These are phyloP conservation scores for Aleadryas rufinucha DNA, from an alignment of 2,113 vertebrate species.

Conservation along the genomic window DNA sequence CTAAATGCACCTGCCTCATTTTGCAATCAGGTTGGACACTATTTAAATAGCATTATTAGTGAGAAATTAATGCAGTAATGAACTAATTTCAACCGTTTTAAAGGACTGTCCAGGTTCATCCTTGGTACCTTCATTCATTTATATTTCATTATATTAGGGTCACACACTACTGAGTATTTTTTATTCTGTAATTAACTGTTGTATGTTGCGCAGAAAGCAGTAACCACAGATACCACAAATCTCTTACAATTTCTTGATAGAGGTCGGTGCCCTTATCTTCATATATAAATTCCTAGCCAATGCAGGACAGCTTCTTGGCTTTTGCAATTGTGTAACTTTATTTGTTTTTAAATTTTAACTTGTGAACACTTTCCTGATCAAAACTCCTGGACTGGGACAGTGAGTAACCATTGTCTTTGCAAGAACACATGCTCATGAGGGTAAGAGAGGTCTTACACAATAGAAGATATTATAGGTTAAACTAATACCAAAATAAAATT, in stretches of 20 bases:
- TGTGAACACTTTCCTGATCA: not conserved
- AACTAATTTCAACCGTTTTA: not conserved
- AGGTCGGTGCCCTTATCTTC: not conserved
- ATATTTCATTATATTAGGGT: not conserved
- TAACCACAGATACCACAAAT: not conserved
- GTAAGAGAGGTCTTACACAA: not conserved
- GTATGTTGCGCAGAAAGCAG: accelerated
- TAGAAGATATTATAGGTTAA: not conserved
- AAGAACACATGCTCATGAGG: accelerated
- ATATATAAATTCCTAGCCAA: not conserved
- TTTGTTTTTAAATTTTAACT: not conserved
- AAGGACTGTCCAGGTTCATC: not conserved
- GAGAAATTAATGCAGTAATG: not conserved
- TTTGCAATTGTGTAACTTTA: not conserved
- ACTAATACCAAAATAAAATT: not conserved
- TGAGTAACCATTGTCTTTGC: not conserved
- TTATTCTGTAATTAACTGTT: not conserved
- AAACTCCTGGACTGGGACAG: not conserved
- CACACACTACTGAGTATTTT: not conserved
- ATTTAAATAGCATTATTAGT: not conserved
- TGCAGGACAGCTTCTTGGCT: not conserved
- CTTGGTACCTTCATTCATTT: not conserved
- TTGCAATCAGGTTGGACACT: not conserved
- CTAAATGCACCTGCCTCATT: not conserved
- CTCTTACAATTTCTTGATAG: not conserved